Conservation (phyloP, 2,888 invertebrate species). For the Criorhina ranunculi region DNA sequence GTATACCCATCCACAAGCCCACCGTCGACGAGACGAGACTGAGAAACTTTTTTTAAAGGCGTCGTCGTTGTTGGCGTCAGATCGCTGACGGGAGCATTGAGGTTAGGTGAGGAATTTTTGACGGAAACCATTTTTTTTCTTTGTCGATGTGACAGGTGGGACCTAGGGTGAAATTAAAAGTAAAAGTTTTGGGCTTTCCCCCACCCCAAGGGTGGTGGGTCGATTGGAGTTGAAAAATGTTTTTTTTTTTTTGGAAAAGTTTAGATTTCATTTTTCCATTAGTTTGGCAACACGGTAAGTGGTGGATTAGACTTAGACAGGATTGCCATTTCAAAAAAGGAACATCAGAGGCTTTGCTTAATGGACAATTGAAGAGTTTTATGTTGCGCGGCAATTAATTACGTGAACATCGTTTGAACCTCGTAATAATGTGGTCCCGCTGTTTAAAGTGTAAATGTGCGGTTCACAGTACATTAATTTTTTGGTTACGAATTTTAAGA, state of each 20-base stretch:
- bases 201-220: background rate
- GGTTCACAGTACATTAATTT: conserved; percentile 40
- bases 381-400: conserved; percentile 46
- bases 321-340: background rate
- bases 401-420: conserved; percentile 13
- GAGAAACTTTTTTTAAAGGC: conserved; percentile 6
- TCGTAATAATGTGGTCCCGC: conserved; percentile 7
- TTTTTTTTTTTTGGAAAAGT: conserved; percentile 21
- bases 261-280: conserved; percentile 37
- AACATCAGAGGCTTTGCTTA: conserved; percentile 13
- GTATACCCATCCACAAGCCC: background rate
- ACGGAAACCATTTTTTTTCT: conserved; percentile 3
- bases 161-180: conserved; percentile 15
- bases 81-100: background rate
- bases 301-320: conserved; percentile 18
- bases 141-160: conserved; percentile 31
- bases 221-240: background rate
- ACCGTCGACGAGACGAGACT: background rate
- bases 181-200: background rate
- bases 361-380: conserved; percentile 37
- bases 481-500: background rate
- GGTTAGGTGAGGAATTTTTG: conserved; percentile 12
- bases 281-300: background rate
- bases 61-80: background rate
- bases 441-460: conserved; percentile 10